Evolutionary conservation across 1,140 invertebrate species (phyloP).

Genomic region (Planococcus citri): DNA sequence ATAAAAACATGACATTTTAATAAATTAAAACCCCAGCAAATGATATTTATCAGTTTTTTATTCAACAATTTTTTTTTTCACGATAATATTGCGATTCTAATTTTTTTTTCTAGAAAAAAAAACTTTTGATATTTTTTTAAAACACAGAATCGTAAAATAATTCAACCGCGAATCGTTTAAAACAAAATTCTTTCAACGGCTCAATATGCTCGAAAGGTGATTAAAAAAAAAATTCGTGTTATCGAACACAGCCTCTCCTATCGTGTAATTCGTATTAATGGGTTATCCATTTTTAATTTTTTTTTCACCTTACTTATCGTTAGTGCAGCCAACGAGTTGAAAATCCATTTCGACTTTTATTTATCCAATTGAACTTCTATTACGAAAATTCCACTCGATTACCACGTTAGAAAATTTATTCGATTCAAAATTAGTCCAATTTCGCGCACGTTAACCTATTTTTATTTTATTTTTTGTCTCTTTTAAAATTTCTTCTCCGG

Average conservation of each 20-base stretch:
- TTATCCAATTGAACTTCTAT: neutral
- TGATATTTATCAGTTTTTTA: constrained; percentile 8
- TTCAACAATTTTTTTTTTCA: neutral
- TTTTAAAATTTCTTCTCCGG: too few species aligned
- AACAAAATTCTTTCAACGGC: too few species aligned
- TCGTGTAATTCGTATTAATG: neutral
- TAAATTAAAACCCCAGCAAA: neutral
- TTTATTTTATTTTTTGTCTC: too few species aligned
- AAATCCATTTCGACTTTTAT: neutral
- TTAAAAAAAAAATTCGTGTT: neutral
- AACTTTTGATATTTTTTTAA: too few species aligned
- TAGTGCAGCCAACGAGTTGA: too few species aligned
- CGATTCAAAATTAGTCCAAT: too few species aligned
- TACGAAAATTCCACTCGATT: too few species aligned
- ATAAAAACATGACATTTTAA: neutral
- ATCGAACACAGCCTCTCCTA: neutral
- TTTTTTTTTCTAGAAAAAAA: neutral
- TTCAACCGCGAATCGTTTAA: too few species aligned
- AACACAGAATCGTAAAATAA: too few species aligned
- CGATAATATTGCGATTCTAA: neutral
- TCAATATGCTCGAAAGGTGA: neutral
- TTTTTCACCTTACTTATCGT: neutral
- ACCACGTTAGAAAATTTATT: too few species aligned
- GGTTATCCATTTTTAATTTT: neutral
- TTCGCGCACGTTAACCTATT: too few species aligned